A percentile compares a stretch with the other conserved stretches of the same genome.
phyloP scores from a whole-genome alignment of 2,888 invertebrate species.

The Sisyra nigra region DNA sequence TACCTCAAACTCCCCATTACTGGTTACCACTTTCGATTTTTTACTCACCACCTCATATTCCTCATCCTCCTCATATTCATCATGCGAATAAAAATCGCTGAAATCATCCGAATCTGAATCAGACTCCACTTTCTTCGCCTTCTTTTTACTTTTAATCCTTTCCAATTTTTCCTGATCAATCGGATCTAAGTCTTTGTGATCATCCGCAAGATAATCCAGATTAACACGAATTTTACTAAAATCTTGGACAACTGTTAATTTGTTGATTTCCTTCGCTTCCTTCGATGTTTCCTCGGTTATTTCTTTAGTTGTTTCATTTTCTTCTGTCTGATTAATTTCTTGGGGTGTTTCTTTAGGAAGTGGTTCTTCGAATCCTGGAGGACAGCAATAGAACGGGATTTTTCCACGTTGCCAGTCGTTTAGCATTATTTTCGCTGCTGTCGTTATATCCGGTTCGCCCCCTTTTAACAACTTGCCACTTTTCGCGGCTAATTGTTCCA shows the following conservation, averaged over 20 bases:
- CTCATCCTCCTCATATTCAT: constrained; percentile 39
- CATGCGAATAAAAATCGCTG: constrained; percentile 50
- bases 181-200: constrained; percentile 22
- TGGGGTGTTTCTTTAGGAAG: constrained; percentile 26
- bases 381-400: constrained; percentile 83
- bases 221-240: constrained; percentile 66
- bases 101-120: constrained; percentile 43
- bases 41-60: constrained; percentile 31
- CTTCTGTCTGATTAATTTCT: constrained; percentile 10
- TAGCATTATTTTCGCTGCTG: constrained; percentile 83
- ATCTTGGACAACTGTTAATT: constrained; percentile 53
- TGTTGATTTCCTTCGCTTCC: constrained; percentile 25
- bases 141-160: constrained; percentile 23
- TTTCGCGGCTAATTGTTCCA: constrained; percentile 76
- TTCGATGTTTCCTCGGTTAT: constrained; percentile 17
- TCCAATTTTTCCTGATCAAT: constrained; percentile 15
- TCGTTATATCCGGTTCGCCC: constrained; percentile 87
- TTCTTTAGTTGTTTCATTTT: constrained; percentile 19
- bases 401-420: constrained; percentile 99
- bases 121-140: constrained; percentile 21
- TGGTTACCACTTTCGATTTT: constrained; percentile 16
- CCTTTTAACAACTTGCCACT: constrained; percentile 86
- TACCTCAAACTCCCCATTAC: constrained; percentile 28
- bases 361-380: constrained; percentile 65
- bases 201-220: constrained; percentile 45